Evolutionary conservation across 2,888 invertebrate species (phyloP).

Genomic region (Apotomis capreana): DNA sequence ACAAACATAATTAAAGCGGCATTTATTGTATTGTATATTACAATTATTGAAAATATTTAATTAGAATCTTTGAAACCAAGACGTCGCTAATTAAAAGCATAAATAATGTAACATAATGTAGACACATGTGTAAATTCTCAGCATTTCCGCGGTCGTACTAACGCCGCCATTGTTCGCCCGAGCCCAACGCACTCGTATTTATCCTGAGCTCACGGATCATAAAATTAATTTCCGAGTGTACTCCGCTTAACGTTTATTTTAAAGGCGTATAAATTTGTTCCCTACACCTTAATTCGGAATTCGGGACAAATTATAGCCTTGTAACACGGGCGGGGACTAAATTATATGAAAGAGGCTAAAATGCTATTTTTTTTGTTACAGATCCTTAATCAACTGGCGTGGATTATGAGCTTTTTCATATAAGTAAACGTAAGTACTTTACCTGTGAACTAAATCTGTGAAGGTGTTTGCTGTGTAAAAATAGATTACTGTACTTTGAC

Average conservation of each 20-base stretch:
- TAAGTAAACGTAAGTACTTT: slow-evolving; percentile 31
- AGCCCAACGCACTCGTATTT: slow-evolving; percentile 30
- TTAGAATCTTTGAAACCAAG: background rate
- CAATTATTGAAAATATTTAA: too few species aligned
- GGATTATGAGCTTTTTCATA: slow-evolving; percentile 19
- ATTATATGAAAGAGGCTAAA: slow-evolving; percentile 15
- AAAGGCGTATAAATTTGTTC: slow-evolving; percentile 45
- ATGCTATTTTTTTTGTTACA: slow-evolving; percentile 25
- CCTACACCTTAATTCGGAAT: slow-evolving; percentile 48
- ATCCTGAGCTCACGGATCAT: slow-evolving; percentile 48
- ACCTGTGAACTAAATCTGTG: too few species aligned
- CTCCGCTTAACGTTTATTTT: slow-evolving; percentile 39
- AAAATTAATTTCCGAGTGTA: slow-evolving; percentile 56
- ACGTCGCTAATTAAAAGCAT: slow-evolving; percentile 17
- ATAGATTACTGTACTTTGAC: background rate
- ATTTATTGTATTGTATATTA: too few species aligned
- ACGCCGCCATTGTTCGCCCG: slow-evolving; percentile 9
- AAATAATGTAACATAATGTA: slow-evolving; percentile 1
- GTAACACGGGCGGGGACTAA: slow-evolving; percentile 32
- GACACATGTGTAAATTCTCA: background rate
- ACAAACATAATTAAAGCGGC: too few species aligned
- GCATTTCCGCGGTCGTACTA: slow-evolving; percentile 6
- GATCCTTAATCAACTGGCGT: slow-evolving; percentile 14
- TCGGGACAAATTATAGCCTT: slow-evolving; percentile 46
- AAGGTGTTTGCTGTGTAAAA: too few species aligned